A percentile compares a stretch with the other conserved stretches of the same genome.
phyloP scores from a whole-genome alignment of 2,888 invertebrate genomes.

The Pilophorus perplexus region DNA sequence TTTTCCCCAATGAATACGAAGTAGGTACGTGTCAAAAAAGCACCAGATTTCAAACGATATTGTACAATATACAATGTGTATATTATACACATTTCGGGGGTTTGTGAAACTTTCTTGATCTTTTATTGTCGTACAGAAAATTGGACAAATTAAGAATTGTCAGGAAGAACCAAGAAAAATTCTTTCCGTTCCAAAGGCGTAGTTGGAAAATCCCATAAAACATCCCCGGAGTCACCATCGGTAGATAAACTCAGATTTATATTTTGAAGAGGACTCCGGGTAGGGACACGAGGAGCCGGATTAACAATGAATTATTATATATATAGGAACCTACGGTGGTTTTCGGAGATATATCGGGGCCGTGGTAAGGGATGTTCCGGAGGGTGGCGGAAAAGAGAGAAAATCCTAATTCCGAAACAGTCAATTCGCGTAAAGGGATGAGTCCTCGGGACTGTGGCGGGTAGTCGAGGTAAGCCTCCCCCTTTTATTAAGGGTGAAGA shows the following conservation, averaged over 20 bases:
- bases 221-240: not conserved
- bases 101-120: too few relatives aligned
- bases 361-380: not conserved
- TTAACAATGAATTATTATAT: slow-evolving; percentile 32
- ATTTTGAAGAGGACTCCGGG: not conserved
- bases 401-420: slow-evolving; percentile 6
- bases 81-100: too few relatives aligned
- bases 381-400: not conserved
- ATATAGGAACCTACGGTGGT: slow-evolving; percentile 16
- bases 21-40: too few relatives aligned
- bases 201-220: not conserved
- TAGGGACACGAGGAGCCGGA: not conserved
- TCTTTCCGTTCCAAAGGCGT: too few relatives aligned
- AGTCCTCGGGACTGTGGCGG: not conserved
- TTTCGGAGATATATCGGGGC: too few relatives aligned
- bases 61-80: too few relatives aligned
- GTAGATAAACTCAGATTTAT: slow-evolving; percentile 17
- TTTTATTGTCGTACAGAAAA: too few relatives aligned
- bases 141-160: too few relatives aligned
- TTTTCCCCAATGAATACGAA: too few relatives aligned
- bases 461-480: not conserved
- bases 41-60: too few relatives aligned
- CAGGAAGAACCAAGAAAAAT: too few relatives aligned
- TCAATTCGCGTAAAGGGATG: not conserved
- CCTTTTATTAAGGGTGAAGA: slow-evolving; percentile 29